Evolutionary conservation across 2,113 vertebrate genomes (phyloP), one percentile per base, ranked within the genome.

Genomic region (Chitala chitala): DNA sequence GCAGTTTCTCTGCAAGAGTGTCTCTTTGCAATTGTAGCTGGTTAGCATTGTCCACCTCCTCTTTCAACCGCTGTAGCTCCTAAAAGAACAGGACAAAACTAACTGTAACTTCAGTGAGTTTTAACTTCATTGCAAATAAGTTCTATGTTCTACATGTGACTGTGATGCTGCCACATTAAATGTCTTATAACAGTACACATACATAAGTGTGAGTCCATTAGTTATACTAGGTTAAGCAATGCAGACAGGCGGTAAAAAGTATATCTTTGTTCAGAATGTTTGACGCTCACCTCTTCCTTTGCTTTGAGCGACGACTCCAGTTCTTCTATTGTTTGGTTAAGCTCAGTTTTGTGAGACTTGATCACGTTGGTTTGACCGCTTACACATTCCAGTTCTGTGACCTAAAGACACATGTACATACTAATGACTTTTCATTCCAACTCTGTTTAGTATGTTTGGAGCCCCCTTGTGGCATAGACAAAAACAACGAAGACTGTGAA

Each of bases 311-410:
- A 92, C 24, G 86, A 73, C 80, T 98, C 94, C 83, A 98, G 87
- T 79, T 98, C 97, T 73, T 98, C 96, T 83, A 98, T 98, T 10
- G 94, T 98, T 84, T 94, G 93, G 86, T 95, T 98, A 73, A 99
- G 87, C 75, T 98, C 96, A 1, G 94, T 93, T 88, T 98, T 99
- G 66, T 98, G 95, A 40, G 93, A 93, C 81, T 96, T 95, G 78
- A 96, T 93, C 17, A 87, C 92, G 29, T 93, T 94, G 8, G 93
- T 92, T 86, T 98, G 96, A 78, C 94, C 93, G 77, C 96, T 98
- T 75, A 96, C 93, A 82, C 97, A 98, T 85, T 99, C 96, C 75
- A 99, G 89, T 80, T 99, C 97, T 4, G 96, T 98, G 84, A 98
- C 97, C 97, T 98, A 85, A 77, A 79, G 68, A 79, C 84, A 81